phyloP scores from a whole-genome alignment of 2,113 vertebrate species.

The Antechinus flavipes region DNA sequence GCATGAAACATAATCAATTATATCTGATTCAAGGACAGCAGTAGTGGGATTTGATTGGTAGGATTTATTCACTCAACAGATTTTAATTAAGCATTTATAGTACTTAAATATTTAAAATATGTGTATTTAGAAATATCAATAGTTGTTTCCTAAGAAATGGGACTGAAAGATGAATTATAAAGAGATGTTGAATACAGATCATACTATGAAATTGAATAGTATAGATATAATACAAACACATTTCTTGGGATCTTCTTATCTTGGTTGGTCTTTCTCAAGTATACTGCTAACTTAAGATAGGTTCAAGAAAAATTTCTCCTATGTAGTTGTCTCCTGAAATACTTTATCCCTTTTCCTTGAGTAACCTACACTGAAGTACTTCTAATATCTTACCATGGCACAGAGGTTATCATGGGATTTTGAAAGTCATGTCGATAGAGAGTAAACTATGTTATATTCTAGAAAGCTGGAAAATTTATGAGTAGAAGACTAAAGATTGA shows the following conservation, averaged over 20 bases:
- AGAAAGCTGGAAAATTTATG: neutral
- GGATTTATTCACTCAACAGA: neutral
- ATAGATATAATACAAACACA: neutral
- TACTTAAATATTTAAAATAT: neutral
- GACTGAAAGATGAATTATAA: neutral
- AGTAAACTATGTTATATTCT: neutral
- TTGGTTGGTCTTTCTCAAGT: neutral
- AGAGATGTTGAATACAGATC: neutral
- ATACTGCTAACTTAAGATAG: neutral
- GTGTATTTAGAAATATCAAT: neutral
- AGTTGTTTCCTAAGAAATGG: neutral
- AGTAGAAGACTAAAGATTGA: neutral
- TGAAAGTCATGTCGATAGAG: neutral
- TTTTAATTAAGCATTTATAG: neutral
- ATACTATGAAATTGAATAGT: neutral
- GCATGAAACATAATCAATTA: neutral
- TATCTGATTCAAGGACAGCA: neutral
- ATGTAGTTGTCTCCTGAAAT: neutral
- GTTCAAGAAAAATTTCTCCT: neutral
- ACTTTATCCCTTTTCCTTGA: neutral
- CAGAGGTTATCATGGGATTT: too few species aligned
- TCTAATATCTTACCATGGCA: neutral
- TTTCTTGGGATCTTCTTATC: neutral
- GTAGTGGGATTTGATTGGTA: neutral
- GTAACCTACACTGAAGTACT: neutral